Percentiles rank a stretch among this genome's conserved stretches.
Evolutionary conservation across 2,113 vertebrate genomes (phyloP).

Genomic region (Callionymus lyra): DNA sequence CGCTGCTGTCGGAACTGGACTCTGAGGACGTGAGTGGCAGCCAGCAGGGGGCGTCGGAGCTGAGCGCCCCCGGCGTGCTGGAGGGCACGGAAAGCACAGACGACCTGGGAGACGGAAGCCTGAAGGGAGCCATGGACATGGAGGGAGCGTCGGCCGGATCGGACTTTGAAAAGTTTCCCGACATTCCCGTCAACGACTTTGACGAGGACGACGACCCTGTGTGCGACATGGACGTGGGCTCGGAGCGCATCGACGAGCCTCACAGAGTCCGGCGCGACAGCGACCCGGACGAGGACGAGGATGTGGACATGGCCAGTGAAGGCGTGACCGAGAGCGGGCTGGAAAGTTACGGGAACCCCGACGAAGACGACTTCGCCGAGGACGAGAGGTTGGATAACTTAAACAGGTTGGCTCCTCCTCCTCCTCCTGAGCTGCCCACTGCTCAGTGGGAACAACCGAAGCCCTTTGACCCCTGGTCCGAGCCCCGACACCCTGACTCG

Average conservation of each 20-base stretch:
- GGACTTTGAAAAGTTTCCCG: constrained; percentile 61
- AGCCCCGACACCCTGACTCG: constrained; percentile 35
- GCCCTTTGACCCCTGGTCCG: constrained; percentile 57
- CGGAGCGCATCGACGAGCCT: constrained; percentile 57
- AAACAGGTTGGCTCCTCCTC: constrained; percentile 43
- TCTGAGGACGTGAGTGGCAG: constrained; percentile 72
- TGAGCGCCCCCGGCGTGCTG: constrained; percentile 68
- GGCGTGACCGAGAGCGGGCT: constrained; percentile 68
- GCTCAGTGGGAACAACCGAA: constrained; percentile 56
- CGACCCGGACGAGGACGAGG: constrained; percentile 61
- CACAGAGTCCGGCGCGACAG: constrained; percentile 46
- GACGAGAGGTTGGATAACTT: constrained; percentile 66
- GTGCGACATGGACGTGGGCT: constrained; percentile 71
- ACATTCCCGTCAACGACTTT: constrained; percentile 39
- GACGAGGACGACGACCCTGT: constrained; percentile 55
- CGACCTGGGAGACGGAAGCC: constrained; percentile 67
- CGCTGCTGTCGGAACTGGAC: constrained; percentile 64
- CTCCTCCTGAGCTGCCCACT: constrained; percentile 35
- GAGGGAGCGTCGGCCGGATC: constrained; percentile 65
- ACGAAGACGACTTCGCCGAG: constrained; percentile 68
- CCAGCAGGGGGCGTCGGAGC: constrained; percentile 67
- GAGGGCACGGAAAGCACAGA: constrained; percentile 72
- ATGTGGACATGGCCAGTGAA: constrained; percentile 73
- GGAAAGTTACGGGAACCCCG: constrained; percentile 69
- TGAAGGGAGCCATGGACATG: constrained; percentile 66